Conservation (phyloP, 92 coral and sea anemone genomes). For the Isaurus tuberculatus region DNA sequence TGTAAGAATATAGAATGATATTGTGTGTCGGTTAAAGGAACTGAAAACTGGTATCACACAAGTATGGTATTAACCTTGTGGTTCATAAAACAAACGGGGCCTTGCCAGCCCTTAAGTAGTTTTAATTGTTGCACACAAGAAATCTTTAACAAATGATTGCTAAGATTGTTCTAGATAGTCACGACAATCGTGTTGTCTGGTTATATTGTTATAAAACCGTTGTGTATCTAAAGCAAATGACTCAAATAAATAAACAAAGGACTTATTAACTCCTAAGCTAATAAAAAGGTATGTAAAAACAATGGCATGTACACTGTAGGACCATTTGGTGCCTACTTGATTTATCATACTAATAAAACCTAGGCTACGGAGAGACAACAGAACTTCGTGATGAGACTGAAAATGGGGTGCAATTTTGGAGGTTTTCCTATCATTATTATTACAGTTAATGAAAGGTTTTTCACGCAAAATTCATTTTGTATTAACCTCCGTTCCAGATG, state of each 20-base stretch:
- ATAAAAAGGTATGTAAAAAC: neutral
- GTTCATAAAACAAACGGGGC: conserved; percentile 1
- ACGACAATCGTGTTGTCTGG: neutral
- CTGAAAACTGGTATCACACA: conserved; percentile 13
- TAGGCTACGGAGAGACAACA: neutral
- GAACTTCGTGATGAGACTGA: neutral
- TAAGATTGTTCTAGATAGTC: neutral
- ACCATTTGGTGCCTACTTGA: neutral
- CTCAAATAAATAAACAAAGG: neutral
- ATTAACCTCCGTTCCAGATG: too few relatives aligned
- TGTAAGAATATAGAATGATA: neutral
- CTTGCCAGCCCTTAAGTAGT: conserved; percentile 24
- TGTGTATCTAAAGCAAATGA: conserved; percentile 1
- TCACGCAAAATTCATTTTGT: too few relatives aligned
- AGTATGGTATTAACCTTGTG: conserved; percentile 3
- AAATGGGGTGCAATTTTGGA: neutral
- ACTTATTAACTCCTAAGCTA: neutral
- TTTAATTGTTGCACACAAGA: neutral
- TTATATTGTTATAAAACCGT: neutral
- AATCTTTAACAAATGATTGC: neutral
- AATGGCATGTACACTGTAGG: neutral
- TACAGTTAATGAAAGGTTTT: too few relatives aligned
- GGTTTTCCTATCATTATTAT: neutral
- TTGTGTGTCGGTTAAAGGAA: conserved; percentile 29
- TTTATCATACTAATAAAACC: too few relatives aligned